A percentile compares a stretch with the other conserved stretches of the same genome.
phyloP scores from a whole-genome alignment of 2,113 vertebrate species.

The Chaenocephalus aceratus region DNA sequence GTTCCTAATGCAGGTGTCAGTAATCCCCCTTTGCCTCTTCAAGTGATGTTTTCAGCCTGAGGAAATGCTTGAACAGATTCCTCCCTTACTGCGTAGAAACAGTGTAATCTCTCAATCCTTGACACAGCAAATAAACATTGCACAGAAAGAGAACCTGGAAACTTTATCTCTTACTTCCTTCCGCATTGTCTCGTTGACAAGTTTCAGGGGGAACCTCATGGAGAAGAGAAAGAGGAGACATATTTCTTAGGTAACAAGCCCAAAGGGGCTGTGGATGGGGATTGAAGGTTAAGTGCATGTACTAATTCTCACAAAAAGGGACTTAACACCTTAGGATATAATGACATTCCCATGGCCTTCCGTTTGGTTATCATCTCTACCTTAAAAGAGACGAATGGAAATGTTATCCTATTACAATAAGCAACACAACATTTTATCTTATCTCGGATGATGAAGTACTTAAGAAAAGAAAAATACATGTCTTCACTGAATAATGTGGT shows the following conservation, averaged over 20 bases:
- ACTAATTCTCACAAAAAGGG: slow-evolving; percentile 75
- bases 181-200: slow-evolving; percentile 83
- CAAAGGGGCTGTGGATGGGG: slow-evolving; percentile 63
- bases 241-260: slow-evolving; percentile 78
- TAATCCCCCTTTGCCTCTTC: slow-evolving; percentile 76
- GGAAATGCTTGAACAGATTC: slow-evolving; percentile 85
- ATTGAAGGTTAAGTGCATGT: slow-evolving; percentile 82
- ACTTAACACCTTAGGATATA: slow-evolving; percentile 72
- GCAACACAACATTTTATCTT: not conserved
- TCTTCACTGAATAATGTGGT: not conserved
- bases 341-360: slow-evolving; percentile 52
- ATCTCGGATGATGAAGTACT: slow-evolving; percentile 2
- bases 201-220: slow-evolving; percentile 68
- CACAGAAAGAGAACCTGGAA: slow-evolving; percentile 76
- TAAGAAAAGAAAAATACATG: not conserved
- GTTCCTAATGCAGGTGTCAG: slow-evolving; percentile 81
- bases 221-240: slow-evolving; percentile 66
- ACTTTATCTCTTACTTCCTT: slow-evolving; percentile 88
- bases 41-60: slow-evolving; percentile 80
- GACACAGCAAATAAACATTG: slow-evolving; percentile 89
- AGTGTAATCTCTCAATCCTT: slow-evolving; percentile 88
- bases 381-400: slow-evolving; percentile 17
- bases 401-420: slow-evolving; percentile 41
- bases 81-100: slow-evolving; percentile 79
- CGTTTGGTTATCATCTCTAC: slow-evolving; percentile 33